Evolutionary conservation across 2,888 invertebrate genomes (phyloP), one percentile per base, ranked within the genome.

Genomic region (Xestia sexstrigata): DNA sequence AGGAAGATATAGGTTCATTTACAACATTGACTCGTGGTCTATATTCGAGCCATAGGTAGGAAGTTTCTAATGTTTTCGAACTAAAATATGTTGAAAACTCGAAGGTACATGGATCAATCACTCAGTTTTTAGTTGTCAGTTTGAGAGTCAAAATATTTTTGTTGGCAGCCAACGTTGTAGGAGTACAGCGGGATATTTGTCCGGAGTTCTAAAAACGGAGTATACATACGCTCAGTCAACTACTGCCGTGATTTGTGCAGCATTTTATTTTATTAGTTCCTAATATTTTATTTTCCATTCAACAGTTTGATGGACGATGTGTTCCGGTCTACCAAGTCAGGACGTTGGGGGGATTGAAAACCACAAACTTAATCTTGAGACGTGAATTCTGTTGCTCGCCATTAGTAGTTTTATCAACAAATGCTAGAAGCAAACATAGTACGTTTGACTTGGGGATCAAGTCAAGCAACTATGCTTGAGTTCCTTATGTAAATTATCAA

Each of bases 1-100:
- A 89, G 84, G 86, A 87, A 87, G 88, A 89, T 86, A 86, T 86
- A 88, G 89, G 89, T 91, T 91, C 90, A 85, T 87, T 76, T 68
- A 76, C 63, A 66, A 58, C 85, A 83, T 69, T 81, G 74, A 39
- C 76, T 67, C 35, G 47, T 78, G 55, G 42, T 71, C 39, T 49
- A 23, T 70, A 39, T 76, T 76, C 39, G n/a, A 67, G 49, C 15
- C 60, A 47, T 52, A 45, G 17, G 4, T 55, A 39, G 9, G 13
- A 58, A 26, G 35, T 73, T 58, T 71, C 30, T 49, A 47, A 47
- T 17, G 23, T 42, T 23, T 23, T 47, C 30, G 17, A 45, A 8
- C 3, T 60, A 60, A 49, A 81, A 68, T 35, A 67, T 26, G 23
- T 13, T 42, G 52, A 65, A 55, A 62, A 47, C 30, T 39, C 15